Conservation (phyloP, 2,797 vertebrate genomes). For the Cryptoprocta ferox region DNA sequence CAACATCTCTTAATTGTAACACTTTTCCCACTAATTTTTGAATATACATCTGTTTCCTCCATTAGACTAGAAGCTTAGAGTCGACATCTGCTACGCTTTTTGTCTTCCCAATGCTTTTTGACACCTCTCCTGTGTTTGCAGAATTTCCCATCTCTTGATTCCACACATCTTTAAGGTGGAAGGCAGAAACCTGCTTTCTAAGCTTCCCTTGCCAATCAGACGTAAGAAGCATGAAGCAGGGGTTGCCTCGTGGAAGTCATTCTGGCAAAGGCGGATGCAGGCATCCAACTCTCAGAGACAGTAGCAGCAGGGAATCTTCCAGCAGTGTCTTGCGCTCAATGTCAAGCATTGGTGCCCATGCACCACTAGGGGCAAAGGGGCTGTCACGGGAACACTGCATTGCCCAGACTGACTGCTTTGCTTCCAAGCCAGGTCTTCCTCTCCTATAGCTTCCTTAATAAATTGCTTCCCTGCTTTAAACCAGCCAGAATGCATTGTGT, state of each 20-base stretch:
- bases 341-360: not conserved
- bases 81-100: not conserved
- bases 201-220: conserved; percentile 23
- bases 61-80: not conserved
- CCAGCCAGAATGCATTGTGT: not conserved
- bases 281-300: not conserved
- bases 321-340: not conserved
- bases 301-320: not conserved
- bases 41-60: not conserved
- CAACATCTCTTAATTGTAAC: not conserved
- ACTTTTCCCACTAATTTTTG: not conserved
- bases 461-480: not conserved
- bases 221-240: not conserved
- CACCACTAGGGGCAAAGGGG: not conserved
- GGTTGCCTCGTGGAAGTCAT: not conserved
- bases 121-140: not conserved
- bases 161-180: not conserved
- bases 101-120: not conserved
- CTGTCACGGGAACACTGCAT: not conserved
- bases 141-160: not conserved
- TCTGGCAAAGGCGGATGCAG: not conserved
- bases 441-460: not conserved
- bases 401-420: not conserved
- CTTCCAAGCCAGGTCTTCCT: not conserved
- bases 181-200: not conserved